phyloP scores from a whole-genome alignment of 2,113 vertebrate species.

The Acanthisitta chloris region DNA sequence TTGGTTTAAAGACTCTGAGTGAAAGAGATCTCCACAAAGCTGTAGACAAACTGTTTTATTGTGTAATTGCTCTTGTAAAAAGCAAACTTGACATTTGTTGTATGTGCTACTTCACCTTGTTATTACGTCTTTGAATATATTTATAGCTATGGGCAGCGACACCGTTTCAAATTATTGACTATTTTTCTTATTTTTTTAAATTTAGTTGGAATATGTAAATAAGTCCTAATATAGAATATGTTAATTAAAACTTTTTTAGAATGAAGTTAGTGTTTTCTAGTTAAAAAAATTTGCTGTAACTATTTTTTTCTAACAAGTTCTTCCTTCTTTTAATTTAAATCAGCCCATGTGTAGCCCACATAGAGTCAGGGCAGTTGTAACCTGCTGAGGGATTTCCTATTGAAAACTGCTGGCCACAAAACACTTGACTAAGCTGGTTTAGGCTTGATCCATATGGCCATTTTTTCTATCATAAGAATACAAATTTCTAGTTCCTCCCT shows the following conservation, averaged over 20 bases:
- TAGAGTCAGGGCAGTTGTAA: not conserved
- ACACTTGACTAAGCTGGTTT: not conserved
- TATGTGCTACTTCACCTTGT: not conserved
- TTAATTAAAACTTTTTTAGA: not conserved
- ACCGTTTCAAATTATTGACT: not conserved
- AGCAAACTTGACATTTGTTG: not conserved
- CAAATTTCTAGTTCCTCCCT: not conserved
- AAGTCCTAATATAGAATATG: not conserved
- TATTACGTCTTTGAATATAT: not conserved
- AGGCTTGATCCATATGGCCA: not conserved
- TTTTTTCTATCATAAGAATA: not conserved
- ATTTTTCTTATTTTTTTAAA: rapidly evolving
- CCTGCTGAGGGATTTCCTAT: not conserved
- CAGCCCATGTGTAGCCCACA: rapidly evolving
- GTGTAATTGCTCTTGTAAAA: not conserved
- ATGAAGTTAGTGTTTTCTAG: not conserved
- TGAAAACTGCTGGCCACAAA: not conserved
- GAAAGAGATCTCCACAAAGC: not conserved
- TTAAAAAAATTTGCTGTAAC: not conserved
- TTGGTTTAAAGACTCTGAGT: not conserved
- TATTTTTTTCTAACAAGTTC: not conserved
- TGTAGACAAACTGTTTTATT: not conserved
- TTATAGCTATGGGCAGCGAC: not conserved
- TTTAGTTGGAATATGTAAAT: not conserved
- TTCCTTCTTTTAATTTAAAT: not conserved